Conservation (phyloP, 2,797 vertebrate species). For the Phalloptychus januarius region DNA sequence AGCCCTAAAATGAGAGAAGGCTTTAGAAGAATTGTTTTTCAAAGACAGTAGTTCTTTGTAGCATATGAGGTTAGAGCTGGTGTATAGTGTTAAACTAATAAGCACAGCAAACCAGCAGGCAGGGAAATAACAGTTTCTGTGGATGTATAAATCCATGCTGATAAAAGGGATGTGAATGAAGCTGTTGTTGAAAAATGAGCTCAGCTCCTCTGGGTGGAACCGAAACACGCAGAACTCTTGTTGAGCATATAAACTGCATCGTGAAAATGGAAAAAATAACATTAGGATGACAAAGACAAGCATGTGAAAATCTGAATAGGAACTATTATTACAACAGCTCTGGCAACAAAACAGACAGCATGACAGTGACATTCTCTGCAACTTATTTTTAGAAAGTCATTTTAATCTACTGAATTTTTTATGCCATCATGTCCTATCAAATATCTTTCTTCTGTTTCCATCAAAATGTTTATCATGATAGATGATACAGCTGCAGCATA, state of each 20-base stretch:
- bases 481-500: not conserved
- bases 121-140: not conserved
- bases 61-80: not conserved
- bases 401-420: not conserved
- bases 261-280: not conserved
- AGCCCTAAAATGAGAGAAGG: constrained; percentile 10
- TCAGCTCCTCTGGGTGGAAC: not conserved
- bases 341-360: not conserved
- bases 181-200: constrained; percentile 3
- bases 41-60: not conserved
- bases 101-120: not conserved
- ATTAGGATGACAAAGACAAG: not conserved
- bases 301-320: not conserved
- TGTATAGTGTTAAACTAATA: constrained; percentile 5
- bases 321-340: not conserved
- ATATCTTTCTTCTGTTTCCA: not conserved
- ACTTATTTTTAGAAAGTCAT: not conserved
- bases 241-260: not conserved
- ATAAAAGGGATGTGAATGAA: constrained; percentile 6
- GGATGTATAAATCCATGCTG: not conserved
- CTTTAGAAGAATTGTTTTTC: not conserved
- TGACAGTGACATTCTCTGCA: not conserved
- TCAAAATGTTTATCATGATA: constrained; percentile 1
- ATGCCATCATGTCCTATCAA: not conserved
- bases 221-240: not conserved